These are phyloP conservation scores for Calliphora vicina DNA, from an alignment of 1,140 invertebrate genomes.

Conservation along the genomic window DNA sequence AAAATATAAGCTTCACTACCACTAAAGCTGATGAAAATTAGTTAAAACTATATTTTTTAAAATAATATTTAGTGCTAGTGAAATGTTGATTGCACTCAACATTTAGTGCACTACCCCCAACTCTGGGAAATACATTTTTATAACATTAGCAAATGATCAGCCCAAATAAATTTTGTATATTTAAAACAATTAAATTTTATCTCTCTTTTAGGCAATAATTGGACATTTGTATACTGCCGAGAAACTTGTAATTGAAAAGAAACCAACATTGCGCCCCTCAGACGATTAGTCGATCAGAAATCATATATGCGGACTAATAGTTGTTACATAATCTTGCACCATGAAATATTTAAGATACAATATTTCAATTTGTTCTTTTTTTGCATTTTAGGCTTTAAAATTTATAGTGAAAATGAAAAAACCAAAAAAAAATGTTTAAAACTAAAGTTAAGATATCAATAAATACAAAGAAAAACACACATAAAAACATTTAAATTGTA, in stretches of 20 bases:
- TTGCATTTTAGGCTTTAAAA: constrained; percentile 16
- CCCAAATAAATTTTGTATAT: no score
- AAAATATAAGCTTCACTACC: no score
- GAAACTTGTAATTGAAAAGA: constrained; percentile 69
- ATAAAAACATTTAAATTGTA: not conserved
- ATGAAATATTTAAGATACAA: not conserved
- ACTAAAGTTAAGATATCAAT: not conserved
- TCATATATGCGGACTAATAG: not conserved
- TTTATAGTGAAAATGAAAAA: no score
- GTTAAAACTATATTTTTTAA: no score
- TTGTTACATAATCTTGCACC: not conserved
- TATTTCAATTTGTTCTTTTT: not conserved
- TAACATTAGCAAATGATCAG: no score
- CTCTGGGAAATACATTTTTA: no score
- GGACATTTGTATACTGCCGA: constrained; percentile 67
- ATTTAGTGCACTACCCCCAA: no score
- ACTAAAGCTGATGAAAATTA: no score
- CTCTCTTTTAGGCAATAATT: constrained; percentile 66
- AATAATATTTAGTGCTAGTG: no score
- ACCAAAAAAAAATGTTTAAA: not conserved
- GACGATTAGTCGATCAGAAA: constrained; percentile 42
- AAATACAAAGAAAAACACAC: not conserved
- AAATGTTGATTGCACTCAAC: no score
- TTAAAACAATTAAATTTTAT: not conserved
- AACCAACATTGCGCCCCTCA: constrained; percentile 51